Evolutionary conservation across 2,113 vertebrate species (phyloP).

Genomic region (Charadrius vociferus): DNA sequence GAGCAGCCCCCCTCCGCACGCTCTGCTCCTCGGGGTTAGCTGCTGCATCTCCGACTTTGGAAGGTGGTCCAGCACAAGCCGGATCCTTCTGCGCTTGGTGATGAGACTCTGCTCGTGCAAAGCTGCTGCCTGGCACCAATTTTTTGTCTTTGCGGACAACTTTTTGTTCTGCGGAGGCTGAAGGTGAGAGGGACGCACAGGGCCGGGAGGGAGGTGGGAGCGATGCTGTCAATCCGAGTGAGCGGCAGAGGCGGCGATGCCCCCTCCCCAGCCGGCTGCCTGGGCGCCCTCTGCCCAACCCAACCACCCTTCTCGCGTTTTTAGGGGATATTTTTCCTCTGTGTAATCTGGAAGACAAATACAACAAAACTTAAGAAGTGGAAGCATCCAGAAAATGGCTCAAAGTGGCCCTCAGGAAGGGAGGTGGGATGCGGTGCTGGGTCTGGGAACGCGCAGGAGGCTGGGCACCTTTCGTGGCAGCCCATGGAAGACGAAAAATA

Average conservation of each 20-base stretch:
- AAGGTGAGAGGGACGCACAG: accelerated
- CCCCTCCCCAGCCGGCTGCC: accelerated
- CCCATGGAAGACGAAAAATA: background rate
- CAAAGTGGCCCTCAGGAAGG: background rate
- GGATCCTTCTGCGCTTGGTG: background rate
- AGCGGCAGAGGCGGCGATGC: accelerated
- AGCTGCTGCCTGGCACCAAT: too few relatives aligned
- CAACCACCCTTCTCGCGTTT: background rate
- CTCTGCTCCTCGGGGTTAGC: background rate
- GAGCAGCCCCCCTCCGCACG: background rate
- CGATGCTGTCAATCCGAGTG: background rate
- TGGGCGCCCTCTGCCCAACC: background rate
- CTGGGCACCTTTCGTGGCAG: background rate
- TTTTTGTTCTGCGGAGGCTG: background rate
- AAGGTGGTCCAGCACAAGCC: background rate
- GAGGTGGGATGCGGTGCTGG: background rate
- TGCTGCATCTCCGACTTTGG: background rate
- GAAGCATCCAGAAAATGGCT: background rate
- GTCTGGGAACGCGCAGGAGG: background rate
- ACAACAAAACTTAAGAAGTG: background rate
- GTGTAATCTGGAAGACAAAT: background rate
- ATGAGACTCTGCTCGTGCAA: accelerated
- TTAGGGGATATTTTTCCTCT: background rate
- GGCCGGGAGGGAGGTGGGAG: background rate
- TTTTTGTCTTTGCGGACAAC: too few relatives aligned